A percentile compares a stretch with the other conserved stretches of the same genome.
Evolutionary conservation across 2,797 vertebrate species (phyloP).

Genomic region (Sebastes alutus): DNA sequence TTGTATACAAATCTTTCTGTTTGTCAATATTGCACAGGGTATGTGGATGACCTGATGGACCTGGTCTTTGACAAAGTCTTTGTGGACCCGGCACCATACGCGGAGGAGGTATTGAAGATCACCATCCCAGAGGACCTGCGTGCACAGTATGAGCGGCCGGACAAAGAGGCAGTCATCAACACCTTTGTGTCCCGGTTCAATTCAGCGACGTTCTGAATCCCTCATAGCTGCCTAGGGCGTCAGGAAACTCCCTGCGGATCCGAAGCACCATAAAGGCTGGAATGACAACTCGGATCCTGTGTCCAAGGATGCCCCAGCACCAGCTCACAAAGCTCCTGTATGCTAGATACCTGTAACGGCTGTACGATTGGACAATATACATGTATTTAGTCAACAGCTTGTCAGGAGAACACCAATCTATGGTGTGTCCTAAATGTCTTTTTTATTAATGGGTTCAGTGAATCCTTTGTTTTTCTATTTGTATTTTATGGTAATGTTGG

Average conservation of each 20-base stretch:
- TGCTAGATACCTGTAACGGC: no score
- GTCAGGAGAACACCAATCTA: no score
- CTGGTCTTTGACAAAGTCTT: background rate
- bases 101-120: background rate
- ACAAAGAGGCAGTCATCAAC: background rate
- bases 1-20: no score
- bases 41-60: background rate
- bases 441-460: no score
- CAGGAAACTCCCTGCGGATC: background rate
- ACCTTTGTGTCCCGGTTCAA: background rate
- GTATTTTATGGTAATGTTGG: no score
- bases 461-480: no score
- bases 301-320: background rate
- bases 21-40: no score
- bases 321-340: background rate
- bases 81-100: background rate
- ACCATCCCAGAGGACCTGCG: background rate
- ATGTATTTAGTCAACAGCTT: no score
- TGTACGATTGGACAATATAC: no score
- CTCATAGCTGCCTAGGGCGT: background rate
- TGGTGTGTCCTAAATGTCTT: no score
- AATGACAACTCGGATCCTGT: background rate
- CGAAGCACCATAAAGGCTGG: background rate
- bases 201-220: background rate
- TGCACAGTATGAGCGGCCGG: background rate